A percentile compares a stretch with the other conserved stretches of the same genome.
phyloP scores from a whole-genome alignment of 2,888 invertebrate species.

The Andrena bicolor region DNA sequence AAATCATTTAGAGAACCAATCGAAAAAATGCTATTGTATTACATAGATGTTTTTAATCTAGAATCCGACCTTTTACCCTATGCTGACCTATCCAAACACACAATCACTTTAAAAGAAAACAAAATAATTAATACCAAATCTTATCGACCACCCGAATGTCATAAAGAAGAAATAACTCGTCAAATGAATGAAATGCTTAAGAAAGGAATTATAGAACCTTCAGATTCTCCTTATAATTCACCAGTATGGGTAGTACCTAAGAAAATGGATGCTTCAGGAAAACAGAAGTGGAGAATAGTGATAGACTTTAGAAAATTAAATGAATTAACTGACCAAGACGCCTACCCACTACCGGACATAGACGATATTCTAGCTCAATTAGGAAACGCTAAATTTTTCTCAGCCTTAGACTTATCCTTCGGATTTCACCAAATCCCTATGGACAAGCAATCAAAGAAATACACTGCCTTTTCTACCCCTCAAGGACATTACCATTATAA shows the following conservation, averaged over 20 bases:
- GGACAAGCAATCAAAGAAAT: neutral
- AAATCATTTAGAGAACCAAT: neutral
- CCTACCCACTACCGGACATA: neutral
- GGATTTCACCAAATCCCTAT: conserved; percentile 11
- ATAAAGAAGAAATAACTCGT: neutral
- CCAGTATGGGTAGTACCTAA: conserved; percentile 9
- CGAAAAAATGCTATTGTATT: neutral
- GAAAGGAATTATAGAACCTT: conserved; percentile 3
- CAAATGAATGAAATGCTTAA: neutral
- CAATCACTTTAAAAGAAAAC: neutral
- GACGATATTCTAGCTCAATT: neutral
- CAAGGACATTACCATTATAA: conserved; percentile 10
- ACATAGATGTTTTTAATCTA: neutral
- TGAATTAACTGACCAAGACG: neutral
- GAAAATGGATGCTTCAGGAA: neutral
- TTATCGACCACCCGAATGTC: neutral
- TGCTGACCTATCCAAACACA: neutral
- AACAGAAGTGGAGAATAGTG: conserved; percentile 9
- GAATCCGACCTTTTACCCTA: neutral
- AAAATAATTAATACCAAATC: conserved; percentile 1
- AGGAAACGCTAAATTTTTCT: conserved; percentile 11
- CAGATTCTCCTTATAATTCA: neutral
- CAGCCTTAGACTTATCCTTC: neutral
- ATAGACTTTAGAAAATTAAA: conserved; percentile 12
- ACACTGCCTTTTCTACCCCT: conserved; percentile 9